These are phyloP conservation scores for Bombus polaris DNA, from an alignment of 1,140 invertebrate genomes.

Conservation along the genomic window DNA sequence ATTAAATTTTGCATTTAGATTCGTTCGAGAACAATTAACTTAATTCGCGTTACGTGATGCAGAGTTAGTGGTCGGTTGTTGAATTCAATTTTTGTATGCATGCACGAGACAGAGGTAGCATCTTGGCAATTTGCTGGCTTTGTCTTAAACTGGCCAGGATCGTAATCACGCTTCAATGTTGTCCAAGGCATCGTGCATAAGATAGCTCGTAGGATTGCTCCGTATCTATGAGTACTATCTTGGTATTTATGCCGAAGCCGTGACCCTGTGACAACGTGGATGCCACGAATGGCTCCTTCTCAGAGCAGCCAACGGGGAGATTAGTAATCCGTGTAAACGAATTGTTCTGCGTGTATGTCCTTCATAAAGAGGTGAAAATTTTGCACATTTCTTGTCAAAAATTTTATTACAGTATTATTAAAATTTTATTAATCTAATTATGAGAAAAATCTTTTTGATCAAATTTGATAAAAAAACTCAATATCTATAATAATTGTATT, in stretches of 20 bases:
- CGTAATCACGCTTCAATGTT: conserved; percentile 23
- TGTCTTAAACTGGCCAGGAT: conserved; percentile 34
- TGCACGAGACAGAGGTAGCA: background rate
- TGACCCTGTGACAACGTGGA: conserved; percentile 64
- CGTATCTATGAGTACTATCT: conserved; percentile 75
- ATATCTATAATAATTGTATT: background rate
- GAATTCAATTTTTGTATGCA: background rate
- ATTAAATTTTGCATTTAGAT: background rate
- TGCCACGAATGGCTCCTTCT: conserved; percentile 33
- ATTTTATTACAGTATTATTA: background rate
- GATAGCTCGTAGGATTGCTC: conserved; percentile 68
- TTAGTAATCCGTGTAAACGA: background rate
- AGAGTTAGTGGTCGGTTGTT: background rate
- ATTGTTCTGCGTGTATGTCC: background rate
- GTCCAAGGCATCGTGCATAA: conserved; percentile 64
- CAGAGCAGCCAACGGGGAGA: background rate
- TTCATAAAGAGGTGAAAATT: background rate
- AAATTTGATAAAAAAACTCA: background rate
- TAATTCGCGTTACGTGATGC: background rate
- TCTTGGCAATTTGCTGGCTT: conserved; percentile 11
- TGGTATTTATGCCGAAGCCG: conserved; percentile 67
- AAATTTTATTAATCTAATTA: too few species aligned
- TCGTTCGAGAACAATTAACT: background rate
- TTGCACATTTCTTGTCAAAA: background rate
- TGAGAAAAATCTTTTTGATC: too few species aligned